Evolutionary conservation across 1,140 invertebrate species (phyloP), one percentile per base, ranked within the genome.

Genomic region (Papilio glaucus): DNA sequence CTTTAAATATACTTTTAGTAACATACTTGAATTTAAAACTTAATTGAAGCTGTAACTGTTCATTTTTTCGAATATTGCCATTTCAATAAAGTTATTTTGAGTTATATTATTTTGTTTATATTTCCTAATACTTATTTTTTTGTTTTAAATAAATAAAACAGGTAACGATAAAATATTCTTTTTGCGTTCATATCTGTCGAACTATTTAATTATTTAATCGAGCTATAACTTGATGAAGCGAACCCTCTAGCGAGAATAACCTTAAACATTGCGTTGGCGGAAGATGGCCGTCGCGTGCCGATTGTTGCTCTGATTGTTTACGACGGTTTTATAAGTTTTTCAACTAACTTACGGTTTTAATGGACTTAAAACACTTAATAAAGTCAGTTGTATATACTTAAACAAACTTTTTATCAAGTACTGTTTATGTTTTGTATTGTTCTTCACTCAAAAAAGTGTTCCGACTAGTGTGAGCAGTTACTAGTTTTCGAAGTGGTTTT

Each of bases 211-310:
- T 42, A 67, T 67, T n/a, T 42, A 67, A 67, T 26, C 10, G 63
- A 13, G 13, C 39, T 15, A 45, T 67, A 39, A 68, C 29, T 70
- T 39, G 71, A 78, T 81, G 29, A 45, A 24, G 49, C 9, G 49
- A 53, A 24, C 86, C 90, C 85, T 88, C 88, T 92, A 80, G 79
- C 75, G 82, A 68, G 67, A 60, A 63, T 79, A 85, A 87, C 79
- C 77, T 88, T 73, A 87, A 89, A 89, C 82, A 77, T 77, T 78
- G 81, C 82, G 83, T 85, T 83, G 86, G 85, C 88, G 86, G 89
- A 92, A 92, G 85, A 92, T 92, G 90, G 90, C 90, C 87, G 90
- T 88, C 90, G 90, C 82, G 87, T 91, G 84, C 76, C 76, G 86
- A 83, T 80, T 87, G 85, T 90, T 80, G 87, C 86, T 90, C 88